These are phyloP conservation scores for Lochmaea capreae DNA, from an alignment of 2,888 invertebrate species.

Conservation along the genomic window DNA sequence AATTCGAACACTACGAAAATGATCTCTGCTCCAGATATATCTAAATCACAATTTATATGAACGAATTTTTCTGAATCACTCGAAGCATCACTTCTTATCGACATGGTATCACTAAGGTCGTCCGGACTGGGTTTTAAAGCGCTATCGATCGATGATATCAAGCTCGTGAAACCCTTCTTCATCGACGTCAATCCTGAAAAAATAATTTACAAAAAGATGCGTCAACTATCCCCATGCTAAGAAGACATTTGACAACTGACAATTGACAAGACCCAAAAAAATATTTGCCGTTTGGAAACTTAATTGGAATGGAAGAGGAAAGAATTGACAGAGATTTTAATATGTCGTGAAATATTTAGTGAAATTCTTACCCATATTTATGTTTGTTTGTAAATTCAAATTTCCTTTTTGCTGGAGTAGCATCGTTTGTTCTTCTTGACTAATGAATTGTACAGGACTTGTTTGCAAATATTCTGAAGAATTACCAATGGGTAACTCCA, in stretches of 20 bases:
- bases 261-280: not conserved
- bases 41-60: constrained; percentile 75
- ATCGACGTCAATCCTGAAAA: constrained; percentile 76
- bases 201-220: not conserved
- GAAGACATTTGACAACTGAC: no score
- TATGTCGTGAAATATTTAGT: no score
- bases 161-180: constrained; percentile 85
- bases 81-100: constrained; percentile 84
- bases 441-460: constrained; percentile 34
- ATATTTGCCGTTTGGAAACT: not conserved
- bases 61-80: constrained; percentile 90
- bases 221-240: no score
- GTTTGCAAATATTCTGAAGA: constrained; percentile 48
- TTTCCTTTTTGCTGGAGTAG: constrained; percentile 44
- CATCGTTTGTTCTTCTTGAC: constrained; percentile 35
- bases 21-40: constrained; percentile 77
- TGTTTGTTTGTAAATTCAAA: constrained; percentile 63
- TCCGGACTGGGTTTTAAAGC: constrained; percentile 81
- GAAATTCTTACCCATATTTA: constrained; percentile 65
- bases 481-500: constrained; percentile 47
- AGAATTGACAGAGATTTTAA: no score
- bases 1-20: constrained; percentile 70
- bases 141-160: constrained; percentile 87
- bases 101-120: constrained; percentile 80
- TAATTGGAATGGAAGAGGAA: not conserved